phyloP scores from a whole-genome alignment of 1,140 invertebrate genomes.

The Cheumatopsyche charites region DNA sequence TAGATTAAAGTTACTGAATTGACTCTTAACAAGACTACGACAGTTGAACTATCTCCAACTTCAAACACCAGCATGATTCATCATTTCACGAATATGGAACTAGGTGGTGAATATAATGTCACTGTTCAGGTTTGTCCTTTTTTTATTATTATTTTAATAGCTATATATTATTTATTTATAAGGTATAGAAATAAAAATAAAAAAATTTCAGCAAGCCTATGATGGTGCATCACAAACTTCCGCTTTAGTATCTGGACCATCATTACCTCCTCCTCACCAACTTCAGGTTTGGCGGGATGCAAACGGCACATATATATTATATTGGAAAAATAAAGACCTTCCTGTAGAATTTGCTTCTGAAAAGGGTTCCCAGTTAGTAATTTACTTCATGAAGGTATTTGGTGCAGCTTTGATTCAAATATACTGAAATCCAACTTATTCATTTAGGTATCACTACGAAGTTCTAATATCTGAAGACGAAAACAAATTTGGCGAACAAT shows the following conservation, averaged over 20 bases:
- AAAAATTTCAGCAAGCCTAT: conserved; percentile 50
- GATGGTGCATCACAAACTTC: conserved; percentile 56
- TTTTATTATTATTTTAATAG: conserved; percentile 1
- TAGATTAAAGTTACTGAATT: conserved; percentile 65
- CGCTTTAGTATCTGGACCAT: conserved; percentile 62
- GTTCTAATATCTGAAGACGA: conserved; percentile 67
- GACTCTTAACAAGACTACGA: conserved; percentile 56
- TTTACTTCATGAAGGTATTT: conserved; percentile 19
- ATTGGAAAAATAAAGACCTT: conserved; percentile 60
- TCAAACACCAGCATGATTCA: conserved; percentile 58
- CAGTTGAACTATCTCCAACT: conserved; percentile 56
- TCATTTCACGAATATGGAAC: conserved; percentile 63
- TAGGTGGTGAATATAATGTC: conserved; percentile 70
- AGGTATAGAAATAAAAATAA: neutral
- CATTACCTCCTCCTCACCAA: conserved; percentile 69
- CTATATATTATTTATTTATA: conserved; percentile 11
- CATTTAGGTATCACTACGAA: conserved; percentile 66
- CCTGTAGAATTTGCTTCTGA: neutral
- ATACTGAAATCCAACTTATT: conserved; percentile 44
- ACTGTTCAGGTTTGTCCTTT: conserved; percentile 61
- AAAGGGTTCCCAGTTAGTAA: neutral
- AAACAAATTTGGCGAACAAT: conserved; percentile 60
- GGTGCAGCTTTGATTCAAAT: conserved; percentile 32
- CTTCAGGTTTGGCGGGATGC: conserved; percentile 62
- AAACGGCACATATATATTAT: conserved; percentile 67